Evolutionary conservation across 2,888 invertebrate genomes (phyloP).

Genomic region (Drosophila yooni): DNA sequence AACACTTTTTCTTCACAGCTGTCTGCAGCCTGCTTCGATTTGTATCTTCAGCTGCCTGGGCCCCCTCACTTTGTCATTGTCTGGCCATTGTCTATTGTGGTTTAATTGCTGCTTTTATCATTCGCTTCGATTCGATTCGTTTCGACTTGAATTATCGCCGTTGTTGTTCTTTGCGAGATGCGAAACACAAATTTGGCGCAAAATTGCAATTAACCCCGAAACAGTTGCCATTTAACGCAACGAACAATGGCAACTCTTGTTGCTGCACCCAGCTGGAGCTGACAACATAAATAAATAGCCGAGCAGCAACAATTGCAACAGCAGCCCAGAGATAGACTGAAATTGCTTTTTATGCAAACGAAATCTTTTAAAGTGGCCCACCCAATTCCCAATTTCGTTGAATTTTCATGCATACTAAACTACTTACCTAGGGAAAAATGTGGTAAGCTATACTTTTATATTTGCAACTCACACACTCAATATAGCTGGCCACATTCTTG

Average conservation of each 20-base stretch:
- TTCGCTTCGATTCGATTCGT: constrained; percentile 23
- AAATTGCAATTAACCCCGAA: constrained; percentile 68
- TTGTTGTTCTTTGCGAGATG: constrained; percentile 11
- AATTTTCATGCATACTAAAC: constrained; percentile 9
- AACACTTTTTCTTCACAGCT: constrained; percentile 40
- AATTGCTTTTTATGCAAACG: constrained; percentile 13
- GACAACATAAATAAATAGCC: constrained; percentile 3
- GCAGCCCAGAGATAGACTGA: background rate
- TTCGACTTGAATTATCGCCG: constrained; percentile 39
- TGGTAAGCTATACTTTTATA: background rate
- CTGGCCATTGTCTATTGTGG: constrained; percentile 18
- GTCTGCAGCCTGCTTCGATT: constrained; percentile 35
- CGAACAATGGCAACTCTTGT: background rate
- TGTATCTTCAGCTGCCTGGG: constrained; percentile 11
- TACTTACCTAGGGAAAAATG: background rate
- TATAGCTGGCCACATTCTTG: constrained; percentile 4
- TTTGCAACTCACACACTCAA: background rate
- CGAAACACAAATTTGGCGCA: constrained; percentile 43
- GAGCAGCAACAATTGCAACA: background rate
- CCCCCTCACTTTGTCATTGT: background rate
- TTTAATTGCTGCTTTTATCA: constrained; percentile 49
- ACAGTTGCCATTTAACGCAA: constrained; percentile 9
- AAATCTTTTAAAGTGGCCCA: background rate
- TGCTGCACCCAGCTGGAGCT: constrained; percentile 7
- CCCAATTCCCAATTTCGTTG: background rate